Evolutionary conservation across 2,888 invertebrate species (phyloP).

Genomic region (Strigamia transsilvanica): DNA sequence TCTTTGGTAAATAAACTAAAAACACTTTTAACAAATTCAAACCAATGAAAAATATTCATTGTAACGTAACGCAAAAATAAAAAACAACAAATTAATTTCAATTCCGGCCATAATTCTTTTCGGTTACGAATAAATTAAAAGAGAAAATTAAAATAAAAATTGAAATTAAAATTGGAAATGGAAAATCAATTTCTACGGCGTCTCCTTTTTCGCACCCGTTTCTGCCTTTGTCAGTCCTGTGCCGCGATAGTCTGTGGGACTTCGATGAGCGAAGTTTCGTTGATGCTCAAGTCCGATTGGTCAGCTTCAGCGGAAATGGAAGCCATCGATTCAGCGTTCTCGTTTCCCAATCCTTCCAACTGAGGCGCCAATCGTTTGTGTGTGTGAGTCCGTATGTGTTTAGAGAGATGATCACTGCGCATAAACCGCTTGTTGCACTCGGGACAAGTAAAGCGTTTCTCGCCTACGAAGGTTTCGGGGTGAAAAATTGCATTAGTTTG

Average conservation of each 20-base stretch:
- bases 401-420: constrained; percentile 89
- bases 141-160: background rate
- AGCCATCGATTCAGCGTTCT: constrained; percentile 68
- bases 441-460: constrained; percentile 79
- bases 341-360: constrained; percentile 23
- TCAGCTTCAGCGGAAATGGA: constrained; percentile 74
- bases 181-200: background rate
- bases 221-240: constrained; percentile 50
- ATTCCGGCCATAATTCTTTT: background rate
- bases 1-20: constrained; percentile 10
- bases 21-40: no score
- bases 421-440: constrained; percentile 91
- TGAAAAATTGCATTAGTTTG: no score
- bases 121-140: background rate
- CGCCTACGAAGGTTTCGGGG: constrained; percentile 60
- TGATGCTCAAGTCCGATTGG: constrained; percentile 65
- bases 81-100: background rate
- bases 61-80: no score
- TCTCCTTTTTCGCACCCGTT: constrained; percentile 24
- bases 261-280: constrained; percentile 58
- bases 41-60: no score
- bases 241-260: constrained; percentile 39
- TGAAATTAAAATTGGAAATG: no score
- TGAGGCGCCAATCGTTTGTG: constrained; percentile 64
- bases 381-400: constrained; percentile 87